Percentiles rank a stretch among this genome's conserved stretches.
Conservation (phyloP, 2,797 vertebrate species). For the Spheniscus humboldti region DNA sequence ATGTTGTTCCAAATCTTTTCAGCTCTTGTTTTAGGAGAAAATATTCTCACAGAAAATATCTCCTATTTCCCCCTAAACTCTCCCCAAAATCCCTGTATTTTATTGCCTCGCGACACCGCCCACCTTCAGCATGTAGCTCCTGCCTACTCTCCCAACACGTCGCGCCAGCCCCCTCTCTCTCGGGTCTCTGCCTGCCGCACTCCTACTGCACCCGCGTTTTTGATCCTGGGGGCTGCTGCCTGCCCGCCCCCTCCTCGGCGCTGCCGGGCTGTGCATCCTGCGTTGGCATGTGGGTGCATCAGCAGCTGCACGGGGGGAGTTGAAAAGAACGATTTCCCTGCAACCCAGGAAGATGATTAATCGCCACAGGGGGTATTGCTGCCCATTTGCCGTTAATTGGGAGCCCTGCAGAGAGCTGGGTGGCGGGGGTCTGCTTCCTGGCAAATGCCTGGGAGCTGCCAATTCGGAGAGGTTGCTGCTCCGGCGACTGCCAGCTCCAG, state of each 20-base stretch:
- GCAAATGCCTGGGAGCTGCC: neutral
- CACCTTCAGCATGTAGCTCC: neutral
- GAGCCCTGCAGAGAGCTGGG: neutral
- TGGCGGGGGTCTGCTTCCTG: neutral
- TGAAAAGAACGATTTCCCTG: neutral
- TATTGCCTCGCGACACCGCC: neutral
- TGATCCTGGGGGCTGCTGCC: neutral
- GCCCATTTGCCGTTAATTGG: neutral
- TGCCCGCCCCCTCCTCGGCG: neutral
- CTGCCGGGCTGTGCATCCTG: neutral
- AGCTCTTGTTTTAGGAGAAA: neutral
- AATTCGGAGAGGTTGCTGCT: accelerated
- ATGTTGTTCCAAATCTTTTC: neutral
- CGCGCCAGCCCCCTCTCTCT: neutral
- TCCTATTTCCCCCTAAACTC: neutral
- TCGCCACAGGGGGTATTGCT: neutral
- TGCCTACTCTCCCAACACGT: neutral
- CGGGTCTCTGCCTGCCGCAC: neutral
- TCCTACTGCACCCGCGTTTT: neutral
- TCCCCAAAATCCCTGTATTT: neutral
- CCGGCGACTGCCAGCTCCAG: neutral
- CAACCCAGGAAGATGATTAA: neutral
- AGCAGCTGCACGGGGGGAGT: neutral
- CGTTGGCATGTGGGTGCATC: neutral
- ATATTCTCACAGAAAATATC: neutral